Evolutionary conservation across 2,888 invertebrate species (phyloP), one percentile per base, ranked within the genome.

Genomic region (Salpingus planirostris): DNA sequence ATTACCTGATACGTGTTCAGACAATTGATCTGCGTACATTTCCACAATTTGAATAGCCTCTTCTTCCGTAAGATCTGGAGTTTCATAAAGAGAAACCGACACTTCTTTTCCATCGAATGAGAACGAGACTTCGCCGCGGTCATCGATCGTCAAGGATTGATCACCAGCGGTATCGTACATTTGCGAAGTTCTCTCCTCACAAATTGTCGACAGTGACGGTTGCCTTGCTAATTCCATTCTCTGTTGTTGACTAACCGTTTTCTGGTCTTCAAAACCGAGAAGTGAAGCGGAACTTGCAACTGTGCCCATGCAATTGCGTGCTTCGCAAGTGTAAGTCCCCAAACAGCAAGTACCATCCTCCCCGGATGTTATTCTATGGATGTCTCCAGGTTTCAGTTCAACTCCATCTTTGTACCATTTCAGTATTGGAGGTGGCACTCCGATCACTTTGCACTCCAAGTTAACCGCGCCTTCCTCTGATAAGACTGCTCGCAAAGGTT

Each of bases 361-460:
- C 0, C 89, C 89, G 0, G 89, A 87, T 49, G 88, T 89, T 27
- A 91, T 90, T 55, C 84, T 74, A 54, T 91, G 90, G 50, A 91
- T 90, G 56, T 91, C 91, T 0, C 91, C 91, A 0, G 91, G 86
- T 56, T 89, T 89, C 1, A 91, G 61, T 57, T 90, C 89, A 31
- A 81, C 77, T 0, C 89, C 90, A 58, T 91, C 91, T 64, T 91
- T 91, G 59, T 86, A 91, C 91, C 91, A 91, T 54, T 87, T 89
- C 0, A 91, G 66, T n/a, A 80, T 69, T 0, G 90, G 90, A 54
- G 89, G 89, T 0, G 90, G 90, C 2, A 90, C 88, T 3, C 90
- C 90, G 36, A 90, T 89, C 1, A 90, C 89, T 67, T 91, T 91
- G 60, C 91, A 91, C 61, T 91, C 91, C 37, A 91, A 70, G 63